These are phyloP conservation scores for Clarias macrocephalus DNA, from an alignment of 2,113 vertebrate genomes.

Conservation along the genomic window DNA sequence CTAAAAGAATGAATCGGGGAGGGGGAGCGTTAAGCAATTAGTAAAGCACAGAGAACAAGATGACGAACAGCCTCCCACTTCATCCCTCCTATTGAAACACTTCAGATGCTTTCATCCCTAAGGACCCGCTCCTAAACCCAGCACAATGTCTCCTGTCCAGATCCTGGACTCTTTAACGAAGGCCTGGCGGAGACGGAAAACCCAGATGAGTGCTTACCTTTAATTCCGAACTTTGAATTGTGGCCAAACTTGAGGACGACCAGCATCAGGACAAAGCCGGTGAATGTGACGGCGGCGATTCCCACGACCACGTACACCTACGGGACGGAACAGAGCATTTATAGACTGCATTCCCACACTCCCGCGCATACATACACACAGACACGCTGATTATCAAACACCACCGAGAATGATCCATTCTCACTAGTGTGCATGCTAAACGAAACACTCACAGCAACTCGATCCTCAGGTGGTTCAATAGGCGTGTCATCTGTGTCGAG, in stretches of 20 bases:
- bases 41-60: constrained; percentile 44
- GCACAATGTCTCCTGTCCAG: constrained; percentile 38
- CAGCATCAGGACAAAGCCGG: constrained; percentile 90
- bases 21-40: constrained; percentile 47
- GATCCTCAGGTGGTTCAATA: constrained; percentile 81
- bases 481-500: constrained; percentile 77
- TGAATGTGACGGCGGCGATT: constrained; percentile 91
- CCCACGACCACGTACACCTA: constrained; percentile 96
- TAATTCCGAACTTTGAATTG: constrained; percentile 98
- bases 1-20: constrained; percentile 16
- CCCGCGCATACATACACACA: neutral
- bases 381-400: neutral
- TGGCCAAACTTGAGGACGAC: constrained; percentile 95
- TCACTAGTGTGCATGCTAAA: neutral
- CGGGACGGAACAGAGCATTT: constrained; percentile 11
- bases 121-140: constrained; percentile 19
- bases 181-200: constrained; percentile 5
- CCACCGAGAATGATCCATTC: neutral
- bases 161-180: constrained; percentile 39
- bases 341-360: constrained; percentile 20
- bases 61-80: constrained; percentile 43
- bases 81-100: constrained; percentile 26
- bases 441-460: constrained; percentile 86
- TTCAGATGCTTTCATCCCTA: constrained; percentile 23
- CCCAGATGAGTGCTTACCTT: constrained; percentile 81